A percentile compares a stretch with the other conserved stretches of the same genome.
Conservation (phyloP, 1,140 invertebrate species). For the Aplysia californica region DNA sequence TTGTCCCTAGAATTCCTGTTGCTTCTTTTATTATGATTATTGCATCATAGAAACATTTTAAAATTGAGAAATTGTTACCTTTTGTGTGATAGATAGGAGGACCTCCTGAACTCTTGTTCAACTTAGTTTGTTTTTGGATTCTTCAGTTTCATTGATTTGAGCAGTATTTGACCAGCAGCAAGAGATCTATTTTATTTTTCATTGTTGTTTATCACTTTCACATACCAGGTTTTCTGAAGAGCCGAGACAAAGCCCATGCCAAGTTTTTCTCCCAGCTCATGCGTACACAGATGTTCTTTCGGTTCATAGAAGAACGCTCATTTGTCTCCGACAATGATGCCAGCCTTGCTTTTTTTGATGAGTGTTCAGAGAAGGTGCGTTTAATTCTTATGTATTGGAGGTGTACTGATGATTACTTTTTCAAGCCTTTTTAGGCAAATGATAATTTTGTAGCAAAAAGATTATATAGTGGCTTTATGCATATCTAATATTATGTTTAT, state of each 20-base stretch:
- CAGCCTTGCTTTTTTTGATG: constrained; percentile 96
- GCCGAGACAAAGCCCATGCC: constrained; percentile 84
- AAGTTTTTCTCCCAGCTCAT: constrained; percentile 92
- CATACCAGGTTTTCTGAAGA: constrained; percentile 73
- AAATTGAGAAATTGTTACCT: no score
- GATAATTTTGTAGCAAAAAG: no score
- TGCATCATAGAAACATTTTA: no score
- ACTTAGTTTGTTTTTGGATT: not conserved
- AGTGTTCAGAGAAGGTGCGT: constrained; percentile 86
- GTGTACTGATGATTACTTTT: not conserved
- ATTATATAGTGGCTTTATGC: no score
- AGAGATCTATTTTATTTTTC: no score
- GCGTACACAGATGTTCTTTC: constrained; percentile 97
- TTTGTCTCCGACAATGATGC: constrained; percentile 97
- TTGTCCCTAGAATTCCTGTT: no score
- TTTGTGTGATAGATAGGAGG: no score
- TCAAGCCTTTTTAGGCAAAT: no score
- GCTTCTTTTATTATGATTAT: no score
- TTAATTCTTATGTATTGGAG: not conserved
- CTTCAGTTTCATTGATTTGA: no score
- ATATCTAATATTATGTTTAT: no score
- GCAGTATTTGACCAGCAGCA: no score
- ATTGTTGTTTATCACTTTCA: constrained; percentile 36
- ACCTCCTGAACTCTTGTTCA: not conserved
- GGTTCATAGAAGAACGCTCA: constrained; percentile 98